Evolutionary conservation across 2,888 invertebrate genomes (phyloP).

Genomic region (Octonoba sinensis): DNA sequence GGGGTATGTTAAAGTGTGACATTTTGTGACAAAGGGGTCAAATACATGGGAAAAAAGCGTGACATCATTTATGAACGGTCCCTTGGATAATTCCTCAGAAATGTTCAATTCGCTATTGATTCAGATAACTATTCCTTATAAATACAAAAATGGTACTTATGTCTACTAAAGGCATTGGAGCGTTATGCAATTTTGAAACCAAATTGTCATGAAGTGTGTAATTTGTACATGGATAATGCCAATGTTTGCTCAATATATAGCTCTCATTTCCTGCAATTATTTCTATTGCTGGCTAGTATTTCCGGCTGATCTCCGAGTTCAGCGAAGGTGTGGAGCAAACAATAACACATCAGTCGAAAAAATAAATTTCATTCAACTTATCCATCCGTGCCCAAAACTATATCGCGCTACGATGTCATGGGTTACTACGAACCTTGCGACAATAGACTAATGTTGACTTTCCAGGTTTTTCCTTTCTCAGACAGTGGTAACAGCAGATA

Average conservation of each 20-base stretch:
- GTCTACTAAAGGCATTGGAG: constrained; percentile 14
- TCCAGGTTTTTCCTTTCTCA: too few relatives aligned
- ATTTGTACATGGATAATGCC: constrained; percentile 49
- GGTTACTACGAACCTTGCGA: too few relatives aligned
- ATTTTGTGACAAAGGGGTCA: too few relatives aligned
- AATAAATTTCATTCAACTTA: constrained; percentile 41
- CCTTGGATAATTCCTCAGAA: too few relatives aligned
- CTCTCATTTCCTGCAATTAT: constrained; percentile 46
- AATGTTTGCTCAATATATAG: constrained; percentile 48
- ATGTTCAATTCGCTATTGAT: too few relatives aligned
- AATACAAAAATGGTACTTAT: too few relatives aligned
- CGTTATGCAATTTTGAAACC: constrained; percentile 35
- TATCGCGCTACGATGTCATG: neutral
- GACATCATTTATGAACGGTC: too few relatives aligned
- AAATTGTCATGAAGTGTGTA: constrained; percentile 47
- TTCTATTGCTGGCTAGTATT: constrained; percentile 35
- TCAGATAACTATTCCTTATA: too few relatives aligned
- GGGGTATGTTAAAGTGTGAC: too few relatives aligned
- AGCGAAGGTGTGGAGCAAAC: constrained; percentile 32
- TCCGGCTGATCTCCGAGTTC: constrained; percentile 42
- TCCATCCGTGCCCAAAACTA: constrained; percentile 46
- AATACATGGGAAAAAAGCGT: too few relatives aligned
- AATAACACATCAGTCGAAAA: constrained; percentile 22
- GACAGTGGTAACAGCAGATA: too few relatives aligned
- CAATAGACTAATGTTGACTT: too few relatives aligned